A percentile compares a stretch with the other conserved stretches of the same genome.
Evolutionary conservation across 2,888 invertebrate species (phyloP).

Genomic region (Coenonympha arcania): DNA sequence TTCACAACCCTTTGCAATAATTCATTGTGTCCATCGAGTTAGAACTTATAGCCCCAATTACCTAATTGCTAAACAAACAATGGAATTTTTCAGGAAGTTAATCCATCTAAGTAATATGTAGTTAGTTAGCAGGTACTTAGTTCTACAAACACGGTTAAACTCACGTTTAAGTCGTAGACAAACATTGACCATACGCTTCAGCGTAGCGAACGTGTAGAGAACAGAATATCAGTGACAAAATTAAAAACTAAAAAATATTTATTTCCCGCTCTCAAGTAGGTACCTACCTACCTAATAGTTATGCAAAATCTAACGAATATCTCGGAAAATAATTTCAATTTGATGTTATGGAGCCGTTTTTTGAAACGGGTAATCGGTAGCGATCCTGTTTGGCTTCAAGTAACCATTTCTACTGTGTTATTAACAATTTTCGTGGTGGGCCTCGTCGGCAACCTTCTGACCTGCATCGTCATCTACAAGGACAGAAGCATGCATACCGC

Average conservation of each 20-base stretch:
- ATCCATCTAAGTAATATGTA: slow-evolving; percentile 27
- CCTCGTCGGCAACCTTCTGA: slow-evolving; percentile 52
- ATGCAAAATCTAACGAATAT: slow-evolving; percentile 12
- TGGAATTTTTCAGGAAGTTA: slow-evolving; percentile 18
- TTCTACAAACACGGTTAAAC: slow-evolving; percentile 35
- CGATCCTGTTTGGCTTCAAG: slow-evolving; percentile 32
- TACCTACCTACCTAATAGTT: neutral
- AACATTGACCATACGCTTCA: slow-evolving; percentile 30
- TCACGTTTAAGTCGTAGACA: slow-evolving; percentile 25
- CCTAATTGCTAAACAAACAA: slow-evolving; percentile 10
- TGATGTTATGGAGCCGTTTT: slow-evolving; percentile 38
- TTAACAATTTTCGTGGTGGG: slow-evolving; percentile 40
- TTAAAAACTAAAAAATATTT: neutral
- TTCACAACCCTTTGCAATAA: neutral
- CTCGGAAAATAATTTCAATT: slow-evolving; percentile 25
- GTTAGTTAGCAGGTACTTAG: slow-evolving; percentile 30
- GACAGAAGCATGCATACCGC: slow-evolving; percentile 59
- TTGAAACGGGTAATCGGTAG: slow-evolving; percentile 30
- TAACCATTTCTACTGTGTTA: slow-evolving; percentile 30
- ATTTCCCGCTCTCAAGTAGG: neutral
- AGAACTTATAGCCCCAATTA: slow-evolving; percentile 3
- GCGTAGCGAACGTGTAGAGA: slow-evolving; percentile 2
- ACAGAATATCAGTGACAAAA: neutral
- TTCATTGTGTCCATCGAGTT: neutral
- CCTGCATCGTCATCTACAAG: slow-evolving; percentile 56